phyloP scores from a whole-genome alignment of 2,113 vertebrate species.

The Tringa solitaria region DNA sequence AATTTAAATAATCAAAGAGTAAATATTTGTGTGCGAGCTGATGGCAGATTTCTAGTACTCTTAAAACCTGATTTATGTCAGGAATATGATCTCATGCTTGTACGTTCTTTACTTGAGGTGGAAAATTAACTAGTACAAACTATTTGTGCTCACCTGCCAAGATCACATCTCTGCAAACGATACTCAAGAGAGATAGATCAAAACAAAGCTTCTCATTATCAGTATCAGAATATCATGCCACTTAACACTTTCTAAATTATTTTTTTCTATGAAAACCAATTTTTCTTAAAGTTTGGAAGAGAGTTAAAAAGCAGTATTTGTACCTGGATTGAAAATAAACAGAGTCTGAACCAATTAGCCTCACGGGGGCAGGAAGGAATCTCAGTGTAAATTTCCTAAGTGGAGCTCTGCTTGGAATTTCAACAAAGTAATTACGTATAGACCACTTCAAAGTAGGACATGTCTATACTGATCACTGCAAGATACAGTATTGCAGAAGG shows the following conservation, averaged over 20 bases:
- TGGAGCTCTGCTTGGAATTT: constrained; percentile 52
- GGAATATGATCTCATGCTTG: not conserved
- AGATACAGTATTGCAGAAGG: not conserved
- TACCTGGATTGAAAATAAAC: constrained; percentile 37
- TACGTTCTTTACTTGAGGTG: not conserved
- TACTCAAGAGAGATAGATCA: not conserved
- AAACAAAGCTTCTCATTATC: not conserved
- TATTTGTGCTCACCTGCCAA: not conserved
- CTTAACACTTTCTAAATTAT: not conserved
- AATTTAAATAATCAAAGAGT: not conserved
- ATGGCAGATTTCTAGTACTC: not conserved
- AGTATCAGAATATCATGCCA: not conserved
- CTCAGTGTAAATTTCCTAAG: constrained; percentile 51
- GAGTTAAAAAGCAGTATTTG: constrained; percentile 42
- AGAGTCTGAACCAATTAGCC: constrained; percentile 39
- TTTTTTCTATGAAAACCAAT: not conserved
- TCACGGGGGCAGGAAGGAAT: constrained; percentile 50
- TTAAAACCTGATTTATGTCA: not conserved
- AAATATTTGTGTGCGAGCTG: not conserved
- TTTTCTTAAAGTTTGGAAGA: constrained; percentile 15
- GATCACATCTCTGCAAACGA: not conserved
- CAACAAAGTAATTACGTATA: constrained; percentile 38
- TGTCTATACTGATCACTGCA: constrained; percentile 34
- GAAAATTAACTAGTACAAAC: not conserved
- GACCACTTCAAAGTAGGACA: constrained; percentile 47